Conservation (phyloP, 2,888 invertebrate genomes). For the Autographa gamma region DNA sequence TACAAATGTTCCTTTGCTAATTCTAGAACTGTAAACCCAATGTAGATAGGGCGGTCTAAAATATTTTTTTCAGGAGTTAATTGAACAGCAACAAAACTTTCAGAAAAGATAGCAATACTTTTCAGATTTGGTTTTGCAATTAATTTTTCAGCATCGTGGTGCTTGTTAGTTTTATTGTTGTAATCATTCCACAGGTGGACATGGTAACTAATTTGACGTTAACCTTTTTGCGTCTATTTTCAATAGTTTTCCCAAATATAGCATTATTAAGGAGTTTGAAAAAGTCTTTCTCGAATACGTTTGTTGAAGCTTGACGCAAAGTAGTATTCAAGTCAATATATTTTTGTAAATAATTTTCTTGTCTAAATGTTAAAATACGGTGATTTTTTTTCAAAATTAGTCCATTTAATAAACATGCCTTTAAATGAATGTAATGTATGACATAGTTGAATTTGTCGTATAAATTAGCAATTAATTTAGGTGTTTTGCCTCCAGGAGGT, state of each 20-base stretch:
- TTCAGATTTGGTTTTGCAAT: slow-evolving; percentile 21
- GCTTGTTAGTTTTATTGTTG: slow-evolving; percentile 9
- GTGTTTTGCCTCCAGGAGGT: slow-evolving; percentile 1
- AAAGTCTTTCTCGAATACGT: slow-evolving; percentile 9
- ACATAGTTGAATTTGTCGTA: slow-evolving; percentile 16
- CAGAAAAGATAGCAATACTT: slow-evolving; percentile 10
- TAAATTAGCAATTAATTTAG: slow-evolving; percentile 18
- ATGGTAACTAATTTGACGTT: slow-evolving; percentile 8
- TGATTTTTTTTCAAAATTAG: slow-evolving; percentile 7
- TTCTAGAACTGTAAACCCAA: slow-evolving; percentile 24
- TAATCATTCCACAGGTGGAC: slow-evolving; percentile 15
- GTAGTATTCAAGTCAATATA: slow-evolving; percentile 17
- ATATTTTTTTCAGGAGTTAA: neutral
- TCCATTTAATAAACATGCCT: slow-evolving; percentile 9
- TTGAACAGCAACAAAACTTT: slow-evolving; percentile 8
- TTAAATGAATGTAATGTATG: slow-evolving; percentile 21
- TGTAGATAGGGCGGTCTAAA: slow-evolving; percentile 11
- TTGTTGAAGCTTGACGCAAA: slow-evolving; percentile 6
- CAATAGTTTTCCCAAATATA: slow-evolving; percentile 22
- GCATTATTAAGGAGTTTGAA: slow-evolving; percentile 6
- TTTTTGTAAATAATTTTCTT: slow-evolving; percentile 9
- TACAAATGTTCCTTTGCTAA: slow-evolving; percentile 18
- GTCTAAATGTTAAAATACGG: slow-evolving; percentile 8
- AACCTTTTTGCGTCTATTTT: slow-evolving; percentile 13
- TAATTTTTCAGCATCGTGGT: slow-evolving; percentile 8